Evolutionary conservation across 2,113 vertebrate species (phyloP).

Genomic region (Stigmatopora nigra): DNA sequence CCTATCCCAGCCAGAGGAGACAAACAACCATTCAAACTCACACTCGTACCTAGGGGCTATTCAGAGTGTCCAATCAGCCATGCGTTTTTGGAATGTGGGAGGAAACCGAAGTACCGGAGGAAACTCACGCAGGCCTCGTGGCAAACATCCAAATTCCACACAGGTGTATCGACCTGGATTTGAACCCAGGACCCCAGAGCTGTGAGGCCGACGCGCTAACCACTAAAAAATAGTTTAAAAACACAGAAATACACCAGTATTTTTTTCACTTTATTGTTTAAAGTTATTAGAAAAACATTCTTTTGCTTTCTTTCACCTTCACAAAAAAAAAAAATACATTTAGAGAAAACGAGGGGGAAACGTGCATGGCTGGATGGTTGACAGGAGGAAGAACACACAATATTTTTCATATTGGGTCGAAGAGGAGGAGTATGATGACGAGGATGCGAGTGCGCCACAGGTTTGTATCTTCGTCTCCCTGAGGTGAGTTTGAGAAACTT

Average conservation of each 20-base stretch:
- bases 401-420: constrained; percentile 1
- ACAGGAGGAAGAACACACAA: background rate
- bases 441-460: constrained; percentile 18
- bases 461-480: constrained; percentile 59
- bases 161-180: too few species aligned
- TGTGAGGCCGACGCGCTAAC: too few species aligned
- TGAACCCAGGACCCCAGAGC: too few species aligned
- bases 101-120: too few species aligned
- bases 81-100: too few species aligned
- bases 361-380: background rate
- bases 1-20: too few species aligned
- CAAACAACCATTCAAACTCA: too few species aligned
- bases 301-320: constrained; percentile 45
- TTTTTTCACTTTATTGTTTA: constrained; percentile 69
- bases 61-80: too few species aligned
- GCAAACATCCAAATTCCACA: too few species aligned
- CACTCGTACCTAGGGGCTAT: too few species aligned
- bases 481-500: constrained; percentile 55
- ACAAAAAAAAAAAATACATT: constrained; percentile 54
- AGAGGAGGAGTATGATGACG: background rate
- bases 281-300: constrained; percentile 73
- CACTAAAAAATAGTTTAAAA: background rate
- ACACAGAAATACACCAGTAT: too few species aligned
- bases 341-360: constrained; percentile 8
- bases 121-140: too few species aligned